Percentiles rank a stretch among this genome's conserved stretches.
These are phyloP conservation scores for Coptodon rendalli DNA, from an alignment of 2,113 vertebrate species.

Conservation along the genomic window DNA sequence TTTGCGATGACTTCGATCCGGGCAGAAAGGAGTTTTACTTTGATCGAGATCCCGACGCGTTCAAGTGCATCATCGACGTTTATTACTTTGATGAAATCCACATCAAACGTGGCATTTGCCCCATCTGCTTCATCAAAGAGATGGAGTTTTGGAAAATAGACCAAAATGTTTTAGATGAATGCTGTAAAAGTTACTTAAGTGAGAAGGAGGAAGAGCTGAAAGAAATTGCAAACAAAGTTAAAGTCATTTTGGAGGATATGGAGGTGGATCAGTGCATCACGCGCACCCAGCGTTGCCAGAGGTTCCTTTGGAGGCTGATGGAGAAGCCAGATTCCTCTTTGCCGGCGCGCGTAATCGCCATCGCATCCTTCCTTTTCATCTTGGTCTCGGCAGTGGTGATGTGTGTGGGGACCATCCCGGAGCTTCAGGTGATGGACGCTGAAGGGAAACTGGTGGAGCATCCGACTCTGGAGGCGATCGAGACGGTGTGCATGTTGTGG, in stretches of 20 bases:
- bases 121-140: slow-evolving; percentile 95
- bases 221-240: slow-evolving; percentile 89
- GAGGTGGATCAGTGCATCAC: slow-evolving; percentile 76
- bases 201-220: slow-evolving; percentile 93
- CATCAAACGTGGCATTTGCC: slow-evolving; percentile 94
- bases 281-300: slow-evolving; percentile 81
- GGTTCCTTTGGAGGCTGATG: slow-evolving; percentile 89
- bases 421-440: slow-evolving; percentile 82
- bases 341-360: slow-evolving; percentile 82
- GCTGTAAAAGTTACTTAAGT: slow-evolving; percentile 86
- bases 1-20: slow-evolving; percentile 96
- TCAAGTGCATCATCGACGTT: slow-evolving; percentile 90
- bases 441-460: slow-evolving; percentile 90
- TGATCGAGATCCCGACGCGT: slow-evolving; percentile 92
- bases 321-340: slow-evolving; percentile 93
- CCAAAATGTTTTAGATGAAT: slow-evolving; percentile 86
- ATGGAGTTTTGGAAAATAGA: slow-evolving; percentile 99
- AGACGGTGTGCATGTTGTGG: slow-evolving; percentile 92
- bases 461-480: slow-evolving; percentile 86
- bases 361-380: slow-evolving; percentile 89
- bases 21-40: slow-evolving; percentile 92
- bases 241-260: slow-evolving; percentile 88
- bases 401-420: slow-evolving; percentile 94
- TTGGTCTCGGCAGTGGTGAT: slow-evolving; percentile 88
- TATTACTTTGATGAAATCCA: slow-evolving; percentile 95